These are phyloP conservation scores for Allygus modestus DNA, from an alignment of 2,888 invertebrate genomes.

Conservation along the genomic window DNA sequence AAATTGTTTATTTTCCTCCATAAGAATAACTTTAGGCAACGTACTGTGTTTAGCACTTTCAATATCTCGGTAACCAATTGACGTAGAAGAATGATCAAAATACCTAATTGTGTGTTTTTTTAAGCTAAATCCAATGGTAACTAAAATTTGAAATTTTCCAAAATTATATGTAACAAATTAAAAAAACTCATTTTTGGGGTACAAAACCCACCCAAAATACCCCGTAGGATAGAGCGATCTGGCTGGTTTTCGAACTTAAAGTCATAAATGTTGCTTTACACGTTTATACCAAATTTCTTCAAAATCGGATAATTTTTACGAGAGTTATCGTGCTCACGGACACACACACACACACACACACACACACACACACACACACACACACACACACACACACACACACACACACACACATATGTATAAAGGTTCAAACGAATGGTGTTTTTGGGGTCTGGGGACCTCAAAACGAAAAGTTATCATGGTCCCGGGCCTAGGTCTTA, in stretches of 20 bases:
- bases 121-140: no score
- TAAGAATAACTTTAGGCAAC: no score
- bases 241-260: background rate
- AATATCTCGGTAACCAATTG: no score
- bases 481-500: conserved; percentile 1
- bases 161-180: no score
- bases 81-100: no score
- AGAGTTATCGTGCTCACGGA: background rate
- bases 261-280: background rate
- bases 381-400: background rate
- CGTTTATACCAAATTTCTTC: background rate
- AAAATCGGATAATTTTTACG: background rate
- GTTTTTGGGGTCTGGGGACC: background rate
- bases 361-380: background rate
- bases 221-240: background rate
- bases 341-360: background rate
- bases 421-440: background rate
- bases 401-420: background rate
- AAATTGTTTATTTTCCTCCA: no score
- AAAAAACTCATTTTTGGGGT: background rate
- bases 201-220: background rate
- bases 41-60: no score
- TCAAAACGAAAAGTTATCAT: background rate
- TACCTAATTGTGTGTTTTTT: no score
- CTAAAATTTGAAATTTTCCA: no score